Evolutionary conservation across 64 coral and sea anemone species (phyloP).

Genomic region (Acropora yongei): DNA sequence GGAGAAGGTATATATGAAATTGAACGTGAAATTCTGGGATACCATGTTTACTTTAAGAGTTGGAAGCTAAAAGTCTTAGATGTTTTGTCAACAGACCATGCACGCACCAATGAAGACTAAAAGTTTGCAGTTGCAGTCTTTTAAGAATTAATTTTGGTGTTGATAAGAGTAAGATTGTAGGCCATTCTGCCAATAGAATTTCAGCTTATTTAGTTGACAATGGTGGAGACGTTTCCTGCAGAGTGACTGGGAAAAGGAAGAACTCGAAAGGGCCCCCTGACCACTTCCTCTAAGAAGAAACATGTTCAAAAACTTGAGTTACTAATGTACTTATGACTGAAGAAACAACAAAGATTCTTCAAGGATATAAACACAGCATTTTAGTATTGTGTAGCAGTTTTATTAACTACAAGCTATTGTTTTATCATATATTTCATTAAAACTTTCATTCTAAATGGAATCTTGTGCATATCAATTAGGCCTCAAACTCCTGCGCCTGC

Average conservation of each 20-base stretch:
- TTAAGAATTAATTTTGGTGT: neutral
- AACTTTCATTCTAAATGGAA: too few relatives aligned
- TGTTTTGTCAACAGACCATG: neutral
- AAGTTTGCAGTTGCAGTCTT: neutral
- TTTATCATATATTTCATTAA: too few relatives aligned
- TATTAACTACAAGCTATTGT: too few relatives aligned
- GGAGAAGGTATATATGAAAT: neutral
- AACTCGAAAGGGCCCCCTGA: constrained; percentile 47
- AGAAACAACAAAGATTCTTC: constrained; percentile 45
- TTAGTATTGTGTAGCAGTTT: too few relatives aligned
- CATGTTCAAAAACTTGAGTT: constrained; percentile 55
- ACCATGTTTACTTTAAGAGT: neutral
- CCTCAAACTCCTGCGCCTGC: too few relatives aligned
- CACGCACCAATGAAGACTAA: neutral
- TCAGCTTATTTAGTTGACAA: constrained; percentile 32
- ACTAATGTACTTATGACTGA: constrained; percentile 2
- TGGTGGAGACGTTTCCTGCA: constrained; percentile 55
- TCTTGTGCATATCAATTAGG: too few relatives aligned
- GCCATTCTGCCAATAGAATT: neutral
- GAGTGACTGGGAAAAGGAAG: constrained; percentile 58
- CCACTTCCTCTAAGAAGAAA: constrained; percentile 45
- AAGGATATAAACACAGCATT: too few relatives aligned
- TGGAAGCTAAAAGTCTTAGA: neutral
- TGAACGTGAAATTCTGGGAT: neutral
- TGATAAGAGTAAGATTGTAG: neutral